Evolutionary conservation across 2,797 vertebrate species (phyloP).

Genomic region (Pelodytes ibericus): DNA sequence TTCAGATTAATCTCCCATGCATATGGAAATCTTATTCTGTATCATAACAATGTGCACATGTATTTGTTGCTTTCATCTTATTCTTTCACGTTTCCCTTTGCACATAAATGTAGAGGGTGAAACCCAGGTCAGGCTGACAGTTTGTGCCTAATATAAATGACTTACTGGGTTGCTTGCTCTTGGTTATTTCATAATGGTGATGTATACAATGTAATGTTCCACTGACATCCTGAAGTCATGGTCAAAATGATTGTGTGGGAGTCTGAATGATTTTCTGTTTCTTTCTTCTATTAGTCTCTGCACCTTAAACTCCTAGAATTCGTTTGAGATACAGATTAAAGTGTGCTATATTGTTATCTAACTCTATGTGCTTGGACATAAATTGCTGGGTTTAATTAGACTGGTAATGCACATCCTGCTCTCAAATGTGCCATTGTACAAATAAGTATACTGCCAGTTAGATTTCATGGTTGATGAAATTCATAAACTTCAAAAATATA

Average conservation of each 20-base stretch:
- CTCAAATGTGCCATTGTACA: conserved; percentile 27
- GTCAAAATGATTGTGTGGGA: conserved; percentile 44
- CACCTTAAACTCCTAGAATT: conserved; percentile 47
- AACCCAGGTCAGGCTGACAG: conserved; percentile 56
- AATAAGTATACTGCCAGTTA: conserved; percentile 28
- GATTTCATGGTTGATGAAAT: neutral
- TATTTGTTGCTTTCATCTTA: conserved; percentile 50
- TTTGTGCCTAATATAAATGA: conserved; percentile 61
- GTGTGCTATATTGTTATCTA: conserved; percentile 42
- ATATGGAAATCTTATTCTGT: conserved; percentile 53
- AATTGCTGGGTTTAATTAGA: conserved; percentile 30
- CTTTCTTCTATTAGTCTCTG: conserved; percentile 43
- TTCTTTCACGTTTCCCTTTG: conserved; percentile 49
- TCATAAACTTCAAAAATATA: neutral
- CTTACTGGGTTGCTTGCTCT: conserved; percentile 57
- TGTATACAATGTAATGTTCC: conserved; percentile 56
- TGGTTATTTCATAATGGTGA: conserved; percentile 60
- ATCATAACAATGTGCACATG: conserved; percentile 49
- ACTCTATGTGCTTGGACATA: conserved; percentile 24
- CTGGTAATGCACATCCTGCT: conserved; percentile 27
- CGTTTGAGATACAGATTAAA: conserved; percentile 33
- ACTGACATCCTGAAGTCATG: conserved; percentile 38
- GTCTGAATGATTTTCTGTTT: conserved; percentile 34
- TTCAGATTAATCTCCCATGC: conserved; percentile 53
- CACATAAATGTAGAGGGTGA: conserved; percentile 54